phyloP scores from a whole-genome alignment of 2,888 invertebrate species.

The Acleris laterana region DNA sequence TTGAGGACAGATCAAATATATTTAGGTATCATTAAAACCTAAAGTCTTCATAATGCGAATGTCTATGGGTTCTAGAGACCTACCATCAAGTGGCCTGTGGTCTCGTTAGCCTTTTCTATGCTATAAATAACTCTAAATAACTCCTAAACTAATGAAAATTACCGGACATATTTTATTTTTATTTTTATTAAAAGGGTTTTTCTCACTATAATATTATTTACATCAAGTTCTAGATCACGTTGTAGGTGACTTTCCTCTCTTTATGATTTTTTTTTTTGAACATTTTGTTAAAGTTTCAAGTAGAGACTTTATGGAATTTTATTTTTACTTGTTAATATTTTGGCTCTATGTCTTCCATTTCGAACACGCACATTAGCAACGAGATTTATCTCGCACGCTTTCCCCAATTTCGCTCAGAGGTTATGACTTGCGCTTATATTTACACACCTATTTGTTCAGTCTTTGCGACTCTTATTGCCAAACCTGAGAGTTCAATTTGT shows the following conservation, averaged over 20 bases:
- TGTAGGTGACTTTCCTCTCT: too few relatives aligned
- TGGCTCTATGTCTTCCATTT: conserved; percentile 25
- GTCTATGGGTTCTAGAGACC: neutral
- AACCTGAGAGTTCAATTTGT: conserved; percentile 16
- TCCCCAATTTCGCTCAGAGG: conserved; percentile 60
- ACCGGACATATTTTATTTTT: too few relatives aligned
- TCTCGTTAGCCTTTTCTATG: neutral
- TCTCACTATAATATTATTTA: too few relatives aligned
- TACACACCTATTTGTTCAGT: conserved; percentile 26
- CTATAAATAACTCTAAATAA: neutral
- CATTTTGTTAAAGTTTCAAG: too few relatives aligned
- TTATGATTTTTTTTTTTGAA: too few relatives aligned
- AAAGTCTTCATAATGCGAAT: neutral
- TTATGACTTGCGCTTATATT: conserved; percentile 56
- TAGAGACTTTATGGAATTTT: too few relatives aligned
- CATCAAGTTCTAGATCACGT: too few relatives aligned
- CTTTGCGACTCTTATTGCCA: conserved; percentile 16
- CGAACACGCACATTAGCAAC: conserved; percentile 49
- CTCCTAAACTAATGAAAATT: too few relatives aligned
- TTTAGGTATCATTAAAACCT: too few relatives aligned
- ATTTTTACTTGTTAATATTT: neutral
- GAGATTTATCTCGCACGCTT: conserved; percentile 63
- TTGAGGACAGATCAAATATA: too few relatives aligned
- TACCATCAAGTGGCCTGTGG: neutral
- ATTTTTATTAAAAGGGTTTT: too few relatives aligned